A percentile compares a stretch with the other conserved stretches of the same genome.
Evolutionary conservation across 2,888 invertebrate genomes (phyloP).

Genomic region (Diadegma fenestrale): DNA sequence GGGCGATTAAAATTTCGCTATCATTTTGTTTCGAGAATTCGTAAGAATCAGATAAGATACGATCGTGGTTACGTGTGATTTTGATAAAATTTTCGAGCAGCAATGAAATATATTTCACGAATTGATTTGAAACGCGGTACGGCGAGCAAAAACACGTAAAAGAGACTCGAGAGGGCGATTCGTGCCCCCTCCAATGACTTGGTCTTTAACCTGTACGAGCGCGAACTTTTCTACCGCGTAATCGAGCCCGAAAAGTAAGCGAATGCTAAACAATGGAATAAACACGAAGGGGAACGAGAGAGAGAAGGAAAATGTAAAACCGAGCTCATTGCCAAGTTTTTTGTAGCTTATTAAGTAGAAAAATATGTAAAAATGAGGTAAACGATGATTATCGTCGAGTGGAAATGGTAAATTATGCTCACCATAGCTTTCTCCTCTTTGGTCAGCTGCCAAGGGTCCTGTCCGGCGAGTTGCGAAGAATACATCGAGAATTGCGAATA

Average conservation of each 20-base stretch:
- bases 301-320: background rate
- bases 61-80: background rate
- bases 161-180: background rate
- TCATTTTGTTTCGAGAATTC: background rate
- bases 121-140: background rate
- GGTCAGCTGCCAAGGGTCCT: slow-evolving; percentile 77
- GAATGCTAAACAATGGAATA: background rate
- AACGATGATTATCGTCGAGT: background rate
- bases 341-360: background rate
- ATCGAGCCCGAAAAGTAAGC: background rate
- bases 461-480: slow-evolving; percentile 70
- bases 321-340: background rate
- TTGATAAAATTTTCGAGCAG: background rate
- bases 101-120: background rate
- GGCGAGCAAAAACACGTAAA: background rate
- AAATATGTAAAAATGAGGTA: background rate
- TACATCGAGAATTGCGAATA: slow-evolving; percentile 81
- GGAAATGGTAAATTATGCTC: slow-evolving; percentile 62
- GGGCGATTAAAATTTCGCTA: background rate
- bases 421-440: slow-evolving; percentile 81
- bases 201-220: slow-evolving; percentile 2
- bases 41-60: background rate
- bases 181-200: background rate
- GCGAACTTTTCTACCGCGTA: background rate
- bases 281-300: background rate